Evolutionary conservation across 2,113 vertebrate species (phyloP).

Genomic region (Tachysurus vachellii): DNA sequence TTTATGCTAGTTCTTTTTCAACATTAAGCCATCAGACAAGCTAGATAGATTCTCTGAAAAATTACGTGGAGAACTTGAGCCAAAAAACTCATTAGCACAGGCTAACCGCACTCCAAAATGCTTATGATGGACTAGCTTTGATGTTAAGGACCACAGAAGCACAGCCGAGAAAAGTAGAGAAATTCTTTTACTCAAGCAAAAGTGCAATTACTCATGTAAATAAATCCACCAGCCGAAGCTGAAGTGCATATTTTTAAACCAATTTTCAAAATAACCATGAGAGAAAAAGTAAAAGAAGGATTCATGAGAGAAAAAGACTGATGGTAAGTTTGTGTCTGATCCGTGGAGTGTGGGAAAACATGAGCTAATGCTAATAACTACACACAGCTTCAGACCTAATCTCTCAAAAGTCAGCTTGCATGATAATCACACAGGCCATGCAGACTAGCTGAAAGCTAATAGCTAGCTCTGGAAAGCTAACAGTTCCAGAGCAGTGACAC

Average conservation of each 20-base stretch:
- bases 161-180: background rate
- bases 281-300: background rate
- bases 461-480: background rate
- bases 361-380: background rate
- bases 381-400: background rate
- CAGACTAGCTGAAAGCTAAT: background rate
- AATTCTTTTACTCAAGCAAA: background rate
- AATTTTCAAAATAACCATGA: background rate
- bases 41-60: slow-evolving; percentile 28
- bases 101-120: slow-evolving; percentile 31
- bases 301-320: background rate
- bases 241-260: background rate
- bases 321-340: background rate
- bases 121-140: slow-evolving; percentile 53
- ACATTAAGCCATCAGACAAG: slow-evolving; percentile 63
- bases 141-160: background rate
- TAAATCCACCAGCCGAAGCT: background rate
- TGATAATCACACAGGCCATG: background rate
- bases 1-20: slow-evolving; percentile 64
- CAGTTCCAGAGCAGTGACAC: background rate
- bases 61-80: slow-evolving; percentile 48
- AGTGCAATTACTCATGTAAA: slow-evolving; percentile 1
- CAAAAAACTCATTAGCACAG: slow-evolving; percentile 61
- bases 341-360: background rate
- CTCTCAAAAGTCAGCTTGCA: background rate